Evolutionary conservation across 2,888 invertebrate genomes (phyloP).

Genomic region (Epirrhoe alternata): DNA sequence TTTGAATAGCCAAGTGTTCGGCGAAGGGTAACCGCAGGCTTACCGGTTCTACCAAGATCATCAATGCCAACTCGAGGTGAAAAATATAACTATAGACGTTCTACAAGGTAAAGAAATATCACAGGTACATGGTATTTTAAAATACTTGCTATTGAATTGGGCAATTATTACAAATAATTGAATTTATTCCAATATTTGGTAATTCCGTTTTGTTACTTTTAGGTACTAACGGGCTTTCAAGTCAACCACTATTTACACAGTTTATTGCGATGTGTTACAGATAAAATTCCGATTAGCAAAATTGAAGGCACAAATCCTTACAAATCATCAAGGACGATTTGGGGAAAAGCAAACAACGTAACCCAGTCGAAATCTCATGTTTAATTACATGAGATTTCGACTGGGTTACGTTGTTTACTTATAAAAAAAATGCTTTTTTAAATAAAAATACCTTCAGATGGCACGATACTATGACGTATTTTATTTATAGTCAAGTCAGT

Average conservation of each 20-base stretch:
- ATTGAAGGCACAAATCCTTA: neutral
- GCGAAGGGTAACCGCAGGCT: slow-evolving; percentile 78
- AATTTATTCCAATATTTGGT: neutral
- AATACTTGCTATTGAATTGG: slow-evolving; percentile 34
- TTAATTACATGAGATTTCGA: neutral
- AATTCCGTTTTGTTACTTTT: neutral
- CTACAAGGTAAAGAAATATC: slow-evolving; percentile 53
- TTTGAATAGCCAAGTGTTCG: slow-evolving; percentile 64
- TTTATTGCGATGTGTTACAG: neutral
- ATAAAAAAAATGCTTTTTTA: neutral
- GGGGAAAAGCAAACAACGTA: slow-evolving; percentile 52
- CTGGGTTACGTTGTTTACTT: neutral
- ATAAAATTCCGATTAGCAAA: neutral
- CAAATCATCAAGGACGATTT: slow-evolving; percentile 50
- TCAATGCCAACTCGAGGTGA: slow-evolving; percentile 80
- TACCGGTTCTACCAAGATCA: slow-evolving; percentile 77
- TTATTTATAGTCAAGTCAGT: slow-evolving; percentile 25
- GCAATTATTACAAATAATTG: slow-evolving; percentile 3
- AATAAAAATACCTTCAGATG: slow-evolving; percentile 25
- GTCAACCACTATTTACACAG: neutral
- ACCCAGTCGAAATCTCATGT: slow-evolving; percentile 1
- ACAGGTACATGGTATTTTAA: slow-evolving; percentile 24
- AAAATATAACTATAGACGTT: slow-evolving; percentile 70
- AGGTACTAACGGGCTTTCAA: neutral
- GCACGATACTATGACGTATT: slow-evolving; percentile 15